These are phyloP conservation scores for Pollimyrus isidori DNA, from an alignment of 2,113 vertebrate genomes.

Conservation along the genomic window DNA sequence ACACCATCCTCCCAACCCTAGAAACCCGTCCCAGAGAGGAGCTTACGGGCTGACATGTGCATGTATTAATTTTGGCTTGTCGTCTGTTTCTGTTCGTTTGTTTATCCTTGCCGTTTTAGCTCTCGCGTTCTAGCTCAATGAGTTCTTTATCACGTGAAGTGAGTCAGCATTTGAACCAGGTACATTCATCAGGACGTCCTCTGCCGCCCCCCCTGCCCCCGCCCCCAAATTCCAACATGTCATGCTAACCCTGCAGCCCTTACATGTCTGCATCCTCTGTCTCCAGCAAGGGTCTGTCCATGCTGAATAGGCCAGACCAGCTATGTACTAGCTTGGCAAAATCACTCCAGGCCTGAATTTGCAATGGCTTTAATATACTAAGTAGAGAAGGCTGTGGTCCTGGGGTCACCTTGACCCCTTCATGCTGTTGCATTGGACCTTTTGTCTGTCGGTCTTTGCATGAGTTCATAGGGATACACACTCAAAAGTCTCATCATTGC, in stretches of 20 bases:
- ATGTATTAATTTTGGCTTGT: constrained; percentile 59
- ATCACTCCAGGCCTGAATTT: background rate
- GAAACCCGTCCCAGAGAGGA: constrained; percentile 29
- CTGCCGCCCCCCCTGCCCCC: constrained; percentile 1
- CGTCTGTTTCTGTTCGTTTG: constrained; percentile 50
- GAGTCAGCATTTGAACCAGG: constrained; percentile 96
- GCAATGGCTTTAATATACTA: background rate
- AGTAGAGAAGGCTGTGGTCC: background rate
- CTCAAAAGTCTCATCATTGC: background rate
- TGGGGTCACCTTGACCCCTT: background rate
- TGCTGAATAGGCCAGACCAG: too few relatives aligned
- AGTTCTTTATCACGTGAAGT: constrained; percentile 96
- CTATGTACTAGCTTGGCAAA: background rate
- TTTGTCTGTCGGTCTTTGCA: background rate
- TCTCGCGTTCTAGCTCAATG: constrained; percentile 95
- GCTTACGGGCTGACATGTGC: constrained; percentile 52
- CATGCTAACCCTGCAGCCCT: constrained; percentile 21
- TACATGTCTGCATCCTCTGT: constrained; percentile 26
- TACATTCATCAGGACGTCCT: constrained; percentile 70
- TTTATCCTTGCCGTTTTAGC: constrained; percentile 77
- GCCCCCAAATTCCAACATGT: constrained; percentile 18
- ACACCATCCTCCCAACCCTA: constrained; percentile 1
- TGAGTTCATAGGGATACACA: background rate
- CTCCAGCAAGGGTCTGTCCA: constrained; percentile 38
- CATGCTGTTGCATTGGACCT: background rate